These are phyloP conservation scores for Nephila pilipes DNA, from an alignment of 1,140 invertebrate genomes.

Conservation along the genomic window DNA sequence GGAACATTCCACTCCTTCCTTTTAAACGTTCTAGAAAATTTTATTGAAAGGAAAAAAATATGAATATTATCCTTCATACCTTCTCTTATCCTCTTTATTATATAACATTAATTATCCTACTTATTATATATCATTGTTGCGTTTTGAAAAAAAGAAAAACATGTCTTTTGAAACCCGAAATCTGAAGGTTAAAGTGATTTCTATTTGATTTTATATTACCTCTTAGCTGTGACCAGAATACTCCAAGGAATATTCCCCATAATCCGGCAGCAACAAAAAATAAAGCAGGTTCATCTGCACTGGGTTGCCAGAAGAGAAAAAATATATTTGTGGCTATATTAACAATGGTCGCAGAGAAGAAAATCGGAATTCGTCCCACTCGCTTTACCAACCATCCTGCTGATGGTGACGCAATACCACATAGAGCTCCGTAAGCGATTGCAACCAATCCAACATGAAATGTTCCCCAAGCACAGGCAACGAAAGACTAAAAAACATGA, in stretches of 20 bases:
- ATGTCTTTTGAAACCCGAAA: too few species aligned
- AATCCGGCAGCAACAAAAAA: constrained; percentile 95
- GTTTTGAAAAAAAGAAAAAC: too few species aligned
- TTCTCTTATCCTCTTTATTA: too few species aligned
- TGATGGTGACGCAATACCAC: constrained; percentile 92
- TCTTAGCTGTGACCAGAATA: constrained; percentile 99
- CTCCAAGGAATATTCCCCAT: constrained; percentile 97
- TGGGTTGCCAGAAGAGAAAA: constrained; percentile 92
- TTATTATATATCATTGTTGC: too few species aligned
- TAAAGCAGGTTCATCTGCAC: constrained; percentile 88
- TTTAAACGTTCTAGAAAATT: too few species aligned
- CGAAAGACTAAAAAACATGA: constrained; percentile 88
- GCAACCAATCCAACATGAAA: constrained; percentile 96
- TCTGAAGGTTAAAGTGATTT: too few species aligned
- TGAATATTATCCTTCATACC: too few species aligned
- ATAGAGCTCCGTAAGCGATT: constrained; percentile 95
- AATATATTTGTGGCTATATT: constrained; percentile 89
- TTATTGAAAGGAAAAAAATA: too few species aligned
- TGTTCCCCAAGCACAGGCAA: constrained; percentile 94
- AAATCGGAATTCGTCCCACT: constrained; percentile 92
- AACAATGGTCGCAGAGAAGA: constrained; percentile 89
- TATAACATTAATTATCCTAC: too few species aligned
- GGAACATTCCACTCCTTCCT: too few species aligned
- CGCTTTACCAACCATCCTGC: constrained; percentile 96
- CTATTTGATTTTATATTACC: constrained; percentile 83